Evolutionary conservation across 2,113 vertebrate species (phyloP), one percentile per base, ranked within the genome.

Genomic region (Gulo gulo): DNA sequence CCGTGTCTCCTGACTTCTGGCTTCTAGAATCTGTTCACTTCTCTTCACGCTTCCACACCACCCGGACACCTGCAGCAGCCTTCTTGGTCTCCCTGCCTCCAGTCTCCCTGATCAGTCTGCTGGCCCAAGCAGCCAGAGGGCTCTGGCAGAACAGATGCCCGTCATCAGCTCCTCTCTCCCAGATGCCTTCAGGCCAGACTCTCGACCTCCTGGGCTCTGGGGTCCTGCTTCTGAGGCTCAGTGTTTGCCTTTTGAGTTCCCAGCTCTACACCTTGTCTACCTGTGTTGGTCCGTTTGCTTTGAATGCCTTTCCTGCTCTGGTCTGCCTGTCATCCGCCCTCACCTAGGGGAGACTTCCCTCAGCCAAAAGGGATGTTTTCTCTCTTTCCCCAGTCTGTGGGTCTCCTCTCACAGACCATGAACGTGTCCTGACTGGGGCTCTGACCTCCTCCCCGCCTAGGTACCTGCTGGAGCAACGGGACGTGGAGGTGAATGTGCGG

Each of bases 401-500:
- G 36, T 13, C 59, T 69, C 6, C 31, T 79, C 8, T 57, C 39
- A 47, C 42, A 86, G 39, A n/a, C 74, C 18, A 1, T 31, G 36
- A 78, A 6, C 50, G 42, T 18, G 18, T 50, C 15, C 55, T 94
- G 52, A 94, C 52, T 20, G 61, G 7, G 85, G 23, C 91, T 82
- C 67, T 81, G 71, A 14, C 36, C 93, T 67, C 20, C 83, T 80
- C 97, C 90, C 98, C 15, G 97, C 97, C 78, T 96, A 99, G 99
- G 98, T 99, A 99, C 98, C 99, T 99, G 98, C 99, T 99, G 98
- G 99, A 99, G 93, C 99, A 99, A 98, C 99, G 99, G 94, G 99
- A 99, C 81, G 99, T 99, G 98, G 99, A 99, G 98, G 99, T 99
- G 96, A 99, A 99, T 98, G 99, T 99, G 71, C 99, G 99, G 97